Percentiles rank a stretch among this genome's conserved stretches.
Evolutionary conservation across 2,888 invertebrate species (phyloP).

Genomic region (Xanthia icteritia): DNA sequence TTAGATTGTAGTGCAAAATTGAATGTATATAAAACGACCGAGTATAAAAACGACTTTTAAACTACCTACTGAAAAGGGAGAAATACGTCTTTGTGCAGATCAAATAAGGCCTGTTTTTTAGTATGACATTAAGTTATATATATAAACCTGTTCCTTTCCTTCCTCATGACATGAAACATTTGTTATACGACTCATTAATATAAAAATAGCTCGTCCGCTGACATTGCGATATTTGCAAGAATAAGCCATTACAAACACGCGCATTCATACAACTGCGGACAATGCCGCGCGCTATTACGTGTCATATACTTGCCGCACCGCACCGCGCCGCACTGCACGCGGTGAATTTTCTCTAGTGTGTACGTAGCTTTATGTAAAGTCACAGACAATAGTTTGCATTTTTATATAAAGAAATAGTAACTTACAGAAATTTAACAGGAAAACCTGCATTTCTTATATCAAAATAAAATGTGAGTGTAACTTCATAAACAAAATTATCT

Average conservation of each 20-base stretch:
- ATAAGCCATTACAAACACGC: conserved; percentile 58
- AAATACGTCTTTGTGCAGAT: neutral
- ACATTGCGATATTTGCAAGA: conserved; percentile 55
- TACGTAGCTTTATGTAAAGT: conserved; percentile 25
- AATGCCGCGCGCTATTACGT: conserved; percentile 2
- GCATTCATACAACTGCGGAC: conserved; percentile 21
- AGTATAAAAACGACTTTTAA: neutral
- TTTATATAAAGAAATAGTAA: neutral
- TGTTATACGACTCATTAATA: conserved; percentile 21
- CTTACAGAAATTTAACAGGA: neutral
- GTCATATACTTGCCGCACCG: neutral
- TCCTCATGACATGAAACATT: conserved; percentile 31
- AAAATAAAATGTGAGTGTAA: neutral
- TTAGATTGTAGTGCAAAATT: no score
- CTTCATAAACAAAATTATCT: neutral
- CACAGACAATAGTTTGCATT: neutral
- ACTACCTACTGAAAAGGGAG: neutral
- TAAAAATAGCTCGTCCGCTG: conserved; percentile 30
- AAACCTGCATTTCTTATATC: neutral
- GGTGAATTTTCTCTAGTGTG: neutral
- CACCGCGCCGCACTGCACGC: neutral
- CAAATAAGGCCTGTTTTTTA: neutral
- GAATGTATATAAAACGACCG: no score
- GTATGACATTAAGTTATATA: neutral
- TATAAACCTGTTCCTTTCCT: conserved; percentile 17